Percentiles rank a stretch among this genome's conserved stretches.
Evolutionary conservation across 2,113 vertebrate genomes (phyloP).

Genomic region (Aptenodytes forsteri): DNA sequence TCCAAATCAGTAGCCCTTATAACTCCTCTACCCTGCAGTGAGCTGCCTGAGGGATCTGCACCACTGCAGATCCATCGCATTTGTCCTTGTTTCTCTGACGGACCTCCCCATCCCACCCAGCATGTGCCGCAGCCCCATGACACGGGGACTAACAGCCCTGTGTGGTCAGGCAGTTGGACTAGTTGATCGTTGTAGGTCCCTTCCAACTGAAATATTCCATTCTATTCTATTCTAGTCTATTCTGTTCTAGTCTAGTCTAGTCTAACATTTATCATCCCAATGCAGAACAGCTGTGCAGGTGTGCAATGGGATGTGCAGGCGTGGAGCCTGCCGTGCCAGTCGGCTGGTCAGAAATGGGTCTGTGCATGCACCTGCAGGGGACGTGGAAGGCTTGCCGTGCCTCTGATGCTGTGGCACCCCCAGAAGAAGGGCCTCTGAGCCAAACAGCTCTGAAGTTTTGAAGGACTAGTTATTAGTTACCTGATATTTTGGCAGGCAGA

Average conservation of each 20-base stretch:
- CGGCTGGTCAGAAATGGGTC: neutral
- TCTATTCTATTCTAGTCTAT: neutral
- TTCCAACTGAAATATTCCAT: neutral
- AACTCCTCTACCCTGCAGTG: neutral
- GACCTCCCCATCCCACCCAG: neutral
- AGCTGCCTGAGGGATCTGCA: neutral
- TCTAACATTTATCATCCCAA: neutral
- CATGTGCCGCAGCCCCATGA: neutral
- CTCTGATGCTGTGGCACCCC: neutral
- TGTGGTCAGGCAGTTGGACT: neutral
- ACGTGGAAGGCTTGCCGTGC: neutral
- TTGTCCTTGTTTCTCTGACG: neutral
- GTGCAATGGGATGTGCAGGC: neutral
- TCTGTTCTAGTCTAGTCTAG: no score
- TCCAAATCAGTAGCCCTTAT: neutral
- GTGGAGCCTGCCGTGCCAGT: neutral
- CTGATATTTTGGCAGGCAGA: neutral
- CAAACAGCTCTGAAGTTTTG: neutral
- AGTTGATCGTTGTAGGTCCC: neutral
- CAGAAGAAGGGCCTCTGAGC: neutral
- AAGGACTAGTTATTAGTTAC: neutral
- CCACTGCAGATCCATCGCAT: neutral
- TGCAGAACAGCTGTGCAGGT: neutral
- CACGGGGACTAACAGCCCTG: neutral
- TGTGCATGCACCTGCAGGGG: fast-evolving